Conservation (phyloP, 2,797 vertebrate genomes). For the Novumbra hubbsi region DNA sequence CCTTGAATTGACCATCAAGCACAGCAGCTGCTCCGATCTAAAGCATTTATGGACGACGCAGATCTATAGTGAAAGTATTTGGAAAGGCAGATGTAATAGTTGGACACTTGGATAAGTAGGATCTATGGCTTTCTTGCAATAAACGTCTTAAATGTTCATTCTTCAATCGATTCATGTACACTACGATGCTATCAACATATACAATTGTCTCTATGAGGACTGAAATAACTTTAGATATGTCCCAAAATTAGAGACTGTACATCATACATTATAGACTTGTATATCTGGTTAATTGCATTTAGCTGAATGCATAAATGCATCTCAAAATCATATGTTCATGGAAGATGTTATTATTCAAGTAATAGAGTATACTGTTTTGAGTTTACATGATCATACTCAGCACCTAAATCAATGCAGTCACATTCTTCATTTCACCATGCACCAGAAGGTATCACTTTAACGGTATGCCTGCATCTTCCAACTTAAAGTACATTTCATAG, state of each 20-base stretch:
- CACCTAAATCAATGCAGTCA: conserved; percentile 69
- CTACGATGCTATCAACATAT: background rate
- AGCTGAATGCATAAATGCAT: background rate
- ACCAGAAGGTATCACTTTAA: conserved; percentile 64
- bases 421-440: conserved; percentile 67
- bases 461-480: conserved; percentile 60
- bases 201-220: background rate
- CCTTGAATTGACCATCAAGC: conserved; percentile 74
- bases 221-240: background rate
- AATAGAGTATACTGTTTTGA: background rate
- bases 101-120: conserved; percentile 40
- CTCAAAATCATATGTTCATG: background rate
- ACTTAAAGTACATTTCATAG: conserved; percentile 56
- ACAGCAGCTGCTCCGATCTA: conserved; percentile 75
- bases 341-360: background rate
- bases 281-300: background rate
- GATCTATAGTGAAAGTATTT: conserved; percentile 66
- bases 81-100: conserved; percentile 55
- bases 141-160: conserved; percentile 53
- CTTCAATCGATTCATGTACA: conserved; percentile 47
- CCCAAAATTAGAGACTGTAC: background rate
- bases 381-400: conserved; percentile 56
- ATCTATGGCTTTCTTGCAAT: conserved; percentile 39
- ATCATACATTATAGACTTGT: background rate
- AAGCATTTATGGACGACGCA: conserved; percentile 68